Base-by-base conservation (phyloP, 2,113 vertebrate genomes). In the Notechis scutatus region DNA sequence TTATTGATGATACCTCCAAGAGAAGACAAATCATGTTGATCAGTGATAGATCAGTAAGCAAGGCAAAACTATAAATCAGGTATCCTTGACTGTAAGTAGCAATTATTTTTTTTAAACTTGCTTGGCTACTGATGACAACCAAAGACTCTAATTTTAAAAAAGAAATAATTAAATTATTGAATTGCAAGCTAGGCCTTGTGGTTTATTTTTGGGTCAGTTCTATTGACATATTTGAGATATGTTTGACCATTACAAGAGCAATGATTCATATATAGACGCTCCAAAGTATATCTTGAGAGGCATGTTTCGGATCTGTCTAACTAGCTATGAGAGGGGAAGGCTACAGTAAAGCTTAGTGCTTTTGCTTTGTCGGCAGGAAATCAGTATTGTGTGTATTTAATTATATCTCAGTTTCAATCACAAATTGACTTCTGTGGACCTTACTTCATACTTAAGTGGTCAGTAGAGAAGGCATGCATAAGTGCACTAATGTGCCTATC, bases 51-150 rank as follows among this genome's bases (percentile, higher is more conserved):
- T 90, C 74, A 91, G 5, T 88, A 18, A 12, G 86, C 20, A 1
- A 90, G 59, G 5, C 93, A 93, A 89, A n/a, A 26, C 81, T 91
- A 54, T 39, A 94, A 92, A 94, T 92, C 93, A 92, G 55, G 61
- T 50, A 39, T 39, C 15, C 34, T 81, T 81, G 69, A 39, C 69
- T 81, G 34, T 34, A 81, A 81, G 18, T 81, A 39, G 34, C 15
- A 61, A 59, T 59, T 59, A 12, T 12, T 39, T 9, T 39, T 39
- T 20, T 74, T 81, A 20, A 50, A 18, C 39, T 39, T 81, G 34
- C 6, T 7, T 39, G 5, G 34, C 34, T 20, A 39, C 15, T 39
- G 69, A 39, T 39, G 18, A 39, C n/a, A 39, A 81, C 34, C 34
- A 74, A 34, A 74, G 29, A 74, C 1, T 74, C n/a, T 74, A 74